Evolutionary conservation across 2,113 vertebrate species (phyloP).

Genomic region (Spea multiplicata): DNA sequence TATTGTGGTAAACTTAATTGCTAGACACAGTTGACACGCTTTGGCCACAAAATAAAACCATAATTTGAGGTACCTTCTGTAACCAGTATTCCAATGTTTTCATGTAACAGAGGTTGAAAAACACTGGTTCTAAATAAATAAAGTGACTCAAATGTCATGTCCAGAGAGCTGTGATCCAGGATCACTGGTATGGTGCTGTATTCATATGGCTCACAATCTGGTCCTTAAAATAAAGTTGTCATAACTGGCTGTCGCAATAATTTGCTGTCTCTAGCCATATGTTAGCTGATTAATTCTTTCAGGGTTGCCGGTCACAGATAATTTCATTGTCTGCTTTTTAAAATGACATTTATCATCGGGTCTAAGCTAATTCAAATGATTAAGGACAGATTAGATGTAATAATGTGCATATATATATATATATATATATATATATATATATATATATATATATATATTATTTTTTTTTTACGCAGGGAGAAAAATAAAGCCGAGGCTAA

Average conservation of each 20-base stretch:
- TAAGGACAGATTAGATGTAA: constrained; percentile 62
- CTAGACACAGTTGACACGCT: too few species aligned
- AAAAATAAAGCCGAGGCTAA: constrained; percentile 89
- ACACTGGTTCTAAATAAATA: too few species aligned
- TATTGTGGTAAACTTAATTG: too few species aligned
- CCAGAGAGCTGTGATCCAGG: background rate
- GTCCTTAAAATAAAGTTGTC: constrained; percentile 59
- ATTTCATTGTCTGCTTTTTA: constrained; percentile 66
- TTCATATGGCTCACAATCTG: constrained; percentile 26
- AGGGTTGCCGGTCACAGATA: constrained; percentile 60
- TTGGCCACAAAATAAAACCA: too few species aligned
- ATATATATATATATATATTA: too few species aligned
- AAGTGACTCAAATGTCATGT: too few species aligned
- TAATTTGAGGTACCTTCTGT: too few species aligned
- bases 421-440: too few species aligned
- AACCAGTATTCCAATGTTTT: too few species aligned
- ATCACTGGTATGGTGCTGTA: background rate
- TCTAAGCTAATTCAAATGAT: constrained; percentile 63
- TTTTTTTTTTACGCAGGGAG: constrained; percentile 71
- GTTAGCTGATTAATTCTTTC: constrained; percentile 66
- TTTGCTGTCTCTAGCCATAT: constrained; percentile 70
- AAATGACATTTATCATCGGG: constrained; percentile 64
- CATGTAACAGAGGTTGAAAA: too few species aligned
- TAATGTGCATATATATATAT: constrained; percentile 55
- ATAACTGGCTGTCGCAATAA: constrained; percentile 61